These are phyloP conservation scores for Chesias legatella DNA, from an alignment of 2,888 invertebrate species.

Conservation along the genomic window DNA sequence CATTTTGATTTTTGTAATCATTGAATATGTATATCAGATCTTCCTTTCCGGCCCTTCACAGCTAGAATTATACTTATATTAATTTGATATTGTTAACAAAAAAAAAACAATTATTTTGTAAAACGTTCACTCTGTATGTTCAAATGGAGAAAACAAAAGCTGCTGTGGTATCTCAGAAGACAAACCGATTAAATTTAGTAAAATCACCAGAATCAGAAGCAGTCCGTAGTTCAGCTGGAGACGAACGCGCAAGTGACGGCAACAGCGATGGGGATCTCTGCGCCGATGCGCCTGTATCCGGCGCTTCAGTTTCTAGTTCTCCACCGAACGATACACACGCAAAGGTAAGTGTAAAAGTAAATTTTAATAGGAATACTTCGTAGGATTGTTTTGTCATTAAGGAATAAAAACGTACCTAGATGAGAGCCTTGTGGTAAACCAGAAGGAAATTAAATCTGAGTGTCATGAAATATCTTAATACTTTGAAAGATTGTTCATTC, in stretches of 20 bases:
- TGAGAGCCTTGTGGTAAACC: conserved; percentile 5
- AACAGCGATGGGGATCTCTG: conserved; percentile 70
- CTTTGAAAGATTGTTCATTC: too few relatives aligned
- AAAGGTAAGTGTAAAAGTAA: conserved; percentile 52
- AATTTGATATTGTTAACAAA: too few relatives aligned
- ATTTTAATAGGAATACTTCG: neutral
- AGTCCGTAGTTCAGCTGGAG: conserved; percentile 63
- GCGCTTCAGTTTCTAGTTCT: conserved; percentile 75
- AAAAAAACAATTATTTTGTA: too few relatives aligned
- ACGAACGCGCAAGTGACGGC: conserved; percentile 72
- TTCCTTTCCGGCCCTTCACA: conserved; percentile 16
- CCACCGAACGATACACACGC: conserved; percentile 69
- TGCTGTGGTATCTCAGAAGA: conserved; percentile 11
- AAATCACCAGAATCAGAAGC: conserved; percentile 60
- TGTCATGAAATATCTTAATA: too few relatives aligned
- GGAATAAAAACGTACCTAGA: neutral
- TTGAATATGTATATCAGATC: neutral
- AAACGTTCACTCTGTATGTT: conserved; percentile 3
- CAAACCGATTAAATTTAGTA: conserved; percentile 20
- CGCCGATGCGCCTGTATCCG: conserved; percentile 68
- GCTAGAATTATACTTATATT: conserved; percentile 7
- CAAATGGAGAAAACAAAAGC: conserved; percentile 5
- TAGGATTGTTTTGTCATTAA: neutral
- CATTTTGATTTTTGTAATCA: conserved; percentile 6
- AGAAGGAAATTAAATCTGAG: neutral